Evolutionary conservation across 2,113 vertebrate genomes (phyloP).

Genomic region (Apaloderma vittatum): DNA sequence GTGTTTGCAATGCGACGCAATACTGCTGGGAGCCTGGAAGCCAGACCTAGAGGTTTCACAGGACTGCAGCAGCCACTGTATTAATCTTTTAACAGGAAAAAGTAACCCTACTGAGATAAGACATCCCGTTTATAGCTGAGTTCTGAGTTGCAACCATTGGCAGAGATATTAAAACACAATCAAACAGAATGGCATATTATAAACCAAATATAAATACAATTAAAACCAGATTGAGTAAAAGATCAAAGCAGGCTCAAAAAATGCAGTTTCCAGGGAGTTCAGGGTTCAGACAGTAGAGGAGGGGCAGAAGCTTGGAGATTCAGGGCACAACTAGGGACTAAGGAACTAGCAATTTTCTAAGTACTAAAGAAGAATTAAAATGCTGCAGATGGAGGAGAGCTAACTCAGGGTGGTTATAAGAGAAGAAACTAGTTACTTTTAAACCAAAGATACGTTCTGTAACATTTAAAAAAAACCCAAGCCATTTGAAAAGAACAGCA

Average conservation of each 20-base stretch:
- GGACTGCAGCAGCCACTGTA: constrained; percentile 46
- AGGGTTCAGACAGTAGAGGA: constrained; percentile 33
- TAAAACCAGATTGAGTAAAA: constrained; percentile 57
- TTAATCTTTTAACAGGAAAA: constrained; percentile 71
- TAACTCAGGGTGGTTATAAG: background rate
- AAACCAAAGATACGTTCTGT: background rate
- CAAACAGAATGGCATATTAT: constrained; percentile 68
- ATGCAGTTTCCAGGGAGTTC: constrained; percentile 45
- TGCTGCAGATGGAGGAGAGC: background rate
- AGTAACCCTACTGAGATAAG: constrained; percentile 65
- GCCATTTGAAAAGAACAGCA: background rate
- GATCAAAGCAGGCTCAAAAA: constrained; percentile 51
- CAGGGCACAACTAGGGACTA: background rate
- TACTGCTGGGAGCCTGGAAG: constrained; percentile 51
- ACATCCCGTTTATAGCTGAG: constrained; percentile 27
- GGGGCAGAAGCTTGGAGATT: constrained; percentile 4
- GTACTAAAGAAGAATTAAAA: background rate
- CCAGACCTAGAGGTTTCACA: constrained; percentile 61
- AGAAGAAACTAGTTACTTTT: background rate
- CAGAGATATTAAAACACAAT: constrained; percentile 63
- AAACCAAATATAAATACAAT: constrained; percentile 71
- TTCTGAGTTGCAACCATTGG: constrained; percentile 42
- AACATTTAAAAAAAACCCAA: background rate
- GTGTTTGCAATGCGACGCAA: constrained; percentile 53
- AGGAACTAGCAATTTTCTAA: background rate